phyloP scores from a whole-genome alignment of 2,888 invertebrate species.

The Sphinx pinastri region DNA sequence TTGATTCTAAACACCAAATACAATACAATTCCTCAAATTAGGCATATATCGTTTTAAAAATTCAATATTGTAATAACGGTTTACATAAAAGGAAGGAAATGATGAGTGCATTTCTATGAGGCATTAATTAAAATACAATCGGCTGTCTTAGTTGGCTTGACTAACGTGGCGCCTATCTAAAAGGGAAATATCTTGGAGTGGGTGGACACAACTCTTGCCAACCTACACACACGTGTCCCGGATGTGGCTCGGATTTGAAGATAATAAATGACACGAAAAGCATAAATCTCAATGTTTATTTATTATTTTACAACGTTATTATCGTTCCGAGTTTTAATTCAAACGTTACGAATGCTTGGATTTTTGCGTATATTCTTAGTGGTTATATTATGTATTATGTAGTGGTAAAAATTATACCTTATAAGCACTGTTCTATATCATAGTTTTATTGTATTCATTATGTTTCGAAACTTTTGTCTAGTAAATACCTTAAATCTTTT shows the following conservation, averaged over 20 bases:
- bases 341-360: neutral
- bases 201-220: conserved; percentile 50
- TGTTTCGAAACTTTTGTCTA: too few relatives aligned
- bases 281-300: conserved; percentile 27
- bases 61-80: conserved; percentile 17
- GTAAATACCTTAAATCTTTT: too few relatives aligned
- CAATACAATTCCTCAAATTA: neutral
- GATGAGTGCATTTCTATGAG: conserved; percentile 17
- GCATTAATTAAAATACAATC: conserved; percentile 55
- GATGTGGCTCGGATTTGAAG: conserved; percentile 40
- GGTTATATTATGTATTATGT: neutral
- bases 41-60: neutral
- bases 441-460: too few relatives aligned
- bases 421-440: too few relatives aligned
- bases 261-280: conserved; percentile 27
- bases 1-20: too few relatives aligned
- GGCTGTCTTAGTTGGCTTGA: conserved; percentile 29
- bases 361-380: neutral
- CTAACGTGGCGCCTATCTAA: conserved; percentile 23
- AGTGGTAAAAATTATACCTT: too few relatives aligned
- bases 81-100: conserved; percentile 30
- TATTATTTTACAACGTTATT: conserved; percentile 19
- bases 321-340: conserved; percentile 2
- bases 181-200: conserved; percentile 39
- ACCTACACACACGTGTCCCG: conserved; percentile 43